Evolutionary conservation across 2,888 invertebrate genomes (phyloP).

Genomic region (Eupithecia inturbata): DNA sequence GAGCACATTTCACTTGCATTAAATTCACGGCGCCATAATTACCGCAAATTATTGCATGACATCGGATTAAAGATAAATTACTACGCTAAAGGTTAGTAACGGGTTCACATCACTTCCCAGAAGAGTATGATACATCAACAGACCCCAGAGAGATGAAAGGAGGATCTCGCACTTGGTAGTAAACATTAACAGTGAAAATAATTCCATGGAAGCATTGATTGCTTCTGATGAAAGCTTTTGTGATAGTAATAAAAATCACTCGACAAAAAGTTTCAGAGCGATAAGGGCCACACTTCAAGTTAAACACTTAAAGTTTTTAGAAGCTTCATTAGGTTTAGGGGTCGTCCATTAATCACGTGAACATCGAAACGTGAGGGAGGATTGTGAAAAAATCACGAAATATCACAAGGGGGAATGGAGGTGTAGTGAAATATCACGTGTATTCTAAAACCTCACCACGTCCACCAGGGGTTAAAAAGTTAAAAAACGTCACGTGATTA

Average conservation of each 20-base stretch:
- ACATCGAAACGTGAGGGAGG: too few relatives aligned
- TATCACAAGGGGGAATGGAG: too few relatives aligned
- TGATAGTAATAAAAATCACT: neutral
- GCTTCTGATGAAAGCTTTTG: neutral
- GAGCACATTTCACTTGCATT: conserved; percentile 54
- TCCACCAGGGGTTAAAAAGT: too few relatives aligned
- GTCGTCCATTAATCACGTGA: too few relatives aligned
- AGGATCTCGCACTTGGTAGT: conserved; percentile 28
- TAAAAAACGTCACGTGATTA: too few relatives aligned
- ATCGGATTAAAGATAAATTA: conserved; percentile 63
- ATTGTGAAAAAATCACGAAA: too few relatives aligned
- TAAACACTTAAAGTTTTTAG: neutral
- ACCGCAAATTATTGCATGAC: conserved; percentile 59
- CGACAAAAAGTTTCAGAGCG: neutral
- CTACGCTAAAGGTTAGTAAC: conserved; percentile 67
- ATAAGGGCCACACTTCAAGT: neutral
- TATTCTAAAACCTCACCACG: too few relatives aligned
- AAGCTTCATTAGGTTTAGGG: neutral
- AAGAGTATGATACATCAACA: conserved; percentile 67
- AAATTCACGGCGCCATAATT: conserved; percentile 59
- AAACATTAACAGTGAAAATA: neutral
- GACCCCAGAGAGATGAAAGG: conserved; percentile 40
- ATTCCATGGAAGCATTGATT: neutral
- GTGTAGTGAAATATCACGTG: too few relatives aligned
- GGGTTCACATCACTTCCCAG: conserved; percentile 66